Conservation (phyloP, 2,888 invertebrate genomes). For the Therioaphis trifolii region DNA sequence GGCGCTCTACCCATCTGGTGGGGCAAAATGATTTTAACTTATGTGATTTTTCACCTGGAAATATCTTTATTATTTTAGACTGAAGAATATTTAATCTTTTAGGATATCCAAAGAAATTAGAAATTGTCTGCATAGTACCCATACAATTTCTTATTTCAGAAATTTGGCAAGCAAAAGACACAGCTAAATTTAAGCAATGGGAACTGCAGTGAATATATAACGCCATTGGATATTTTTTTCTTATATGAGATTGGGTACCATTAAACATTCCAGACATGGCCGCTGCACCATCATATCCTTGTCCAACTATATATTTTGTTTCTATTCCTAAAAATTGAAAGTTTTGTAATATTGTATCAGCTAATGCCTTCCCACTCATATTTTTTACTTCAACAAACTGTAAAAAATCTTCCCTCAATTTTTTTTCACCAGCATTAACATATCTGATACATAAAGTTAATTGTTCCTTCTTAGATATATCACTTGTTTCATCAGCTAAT, state of each 20-base stretch:
- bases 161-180: not conserved
- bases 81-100: conserved; percentile 11
- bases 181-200: conserved; percentile 36
- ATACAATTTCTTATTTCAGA: conserved; percentile 26
- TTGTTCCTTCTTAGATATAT: not conserved
- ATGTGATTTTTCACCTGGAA: not conserved
- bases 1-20: conserved; percentile 60
- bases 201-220: conserved; percentile 68
- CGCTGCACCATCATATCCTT: conserved; percentile 38
- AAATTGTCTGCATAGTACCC: conserved; percentile 16
- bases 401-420: conserved; percentile 50
- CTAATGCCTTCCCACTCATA: not conserved
- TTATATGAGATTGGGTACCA: conserved; percentile 55
- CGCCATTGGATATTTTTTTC: conserved; percentile 70
- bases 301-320: not conserved
- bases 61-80: not conserved
- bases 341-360: not conserved
- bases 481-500: conserved; percentile 29
- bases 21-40: conserved; percentile 69
- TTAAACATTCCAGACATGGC: conserved; percentile 61
- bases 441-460: conserved; percentile 5
- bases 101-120: conserved; percentile 30
- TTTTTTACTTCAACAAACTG: conserved; percentile 34
- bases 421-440: not conserved
- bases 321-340: not conserved